Percentiles rank a stretch among this genome's conserved stretches.
Conservation (phyloP, 2,113 vertebrate genomes). For the Probosciger aterrimus region DNA sequence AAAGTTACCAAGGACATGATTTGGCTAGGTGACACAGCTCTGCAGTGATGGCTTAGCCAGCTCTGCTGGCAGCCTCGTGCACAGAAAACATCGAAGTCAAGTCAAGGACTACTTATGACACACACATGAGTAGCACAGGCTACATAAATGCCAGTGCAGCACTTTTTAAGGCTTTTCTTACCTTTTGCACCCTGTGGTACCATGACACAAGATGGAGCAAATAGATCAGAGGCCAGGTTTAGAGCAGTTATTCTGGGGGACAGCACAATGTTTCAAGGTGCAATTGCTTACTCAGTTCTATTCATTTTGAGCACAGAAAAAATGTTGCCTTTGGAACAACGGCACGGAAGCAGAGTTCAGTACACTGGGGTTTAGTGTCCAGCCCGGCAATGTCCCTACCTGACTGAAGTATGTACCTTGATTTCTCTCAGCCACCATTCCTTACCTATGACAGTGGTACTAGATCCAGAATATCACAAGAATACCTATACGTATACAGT, state of each 20-base stretch:
- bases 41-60: neutral
- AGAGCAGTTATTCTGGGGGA: neutral
- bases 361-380: neutral
- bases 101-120: neutral
- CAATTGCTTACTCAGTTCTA: neutral
- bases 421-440: neutral
- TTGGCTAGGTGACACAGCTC: neutral
- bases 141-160: neutral
- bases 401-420: neutral
- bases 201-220: neutral
- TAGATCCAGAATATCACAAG: neutral
- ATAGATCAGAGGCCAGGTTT: neutral
- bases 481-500: neutral
- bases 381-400: neutral
- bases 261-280: neutral
- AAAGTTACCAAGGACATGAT: neutral
- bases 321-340: neutral
- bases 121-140: fast-evolving
- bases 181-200: neutral
- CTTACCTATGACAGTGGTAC: neutral
- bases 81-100: neutral
- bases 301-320: neutral
- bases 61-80: neutral
- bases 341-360: neutral
- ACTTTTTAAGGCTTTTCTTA: neutral